Evolutionary conservation across 2,888 invertebrate genomes (phyloP).

Genomic region (Ischnura elegans): DNA sequence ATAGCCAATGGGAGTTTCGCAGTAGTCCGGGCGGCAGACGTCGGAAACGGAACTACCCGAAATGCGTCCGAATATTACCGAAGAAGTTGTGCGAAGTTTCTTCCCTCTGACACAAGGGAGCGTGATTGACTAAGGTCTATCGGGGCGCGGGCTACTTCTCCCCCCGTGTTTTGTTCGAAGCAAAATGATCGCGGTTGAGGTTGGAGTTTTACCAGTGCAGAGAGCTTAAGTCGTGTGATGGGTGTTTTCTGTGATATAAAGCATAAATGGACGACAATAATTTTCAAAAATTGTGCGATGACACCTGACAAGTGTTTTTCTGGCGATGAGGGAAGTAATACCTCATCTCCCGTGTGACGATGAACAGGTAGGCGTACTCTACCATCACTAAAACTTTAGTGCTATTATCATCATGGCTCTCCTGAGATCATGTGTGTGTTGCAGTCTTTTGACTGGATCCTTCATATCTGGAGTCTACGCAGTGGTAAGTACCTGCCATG

Average conservation of each 20-base stretch:
- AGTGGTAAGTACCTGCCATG: conserved; percentile 75
- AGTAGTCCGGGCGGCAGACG: conserved; percentile 66
- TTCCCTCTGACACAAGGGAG: conserved; percentile 56
- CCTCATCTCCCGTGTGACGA: conserved; percentile 44
- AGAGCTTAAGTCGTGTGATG: conserved; percentile 51
- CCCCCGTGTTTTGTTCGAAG: neutral
- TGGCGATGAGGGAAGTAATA: conserved; percentile 45
- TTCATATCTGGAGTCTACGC: conserved; percentile 79
- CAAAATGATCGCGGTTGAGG: conserved; percentile 45
- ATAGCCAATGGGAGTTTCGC: conserved; percentile 67
- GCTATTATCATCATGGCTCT: conserved; percentile 75
- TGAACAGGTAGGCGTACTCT: conserved; percentile 66
- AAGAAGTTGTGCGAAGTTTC: conserved; percentile 67
- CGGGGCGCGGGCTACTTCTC: conserved; percentile 49
- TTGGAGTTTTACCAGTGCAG: conserved; percentile 12
- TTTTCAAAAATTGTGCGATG: conserved; percentile 28
- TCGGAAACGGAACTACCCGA: conserved; percentile 65
- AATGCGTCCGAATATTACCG: conserved; percentile 61
- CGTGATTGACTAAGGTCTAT: conserved; percentile 49
- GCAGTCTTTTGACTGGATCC: conserved; percentile 78
- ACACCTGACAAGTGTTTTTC: conserved; percentile 45
- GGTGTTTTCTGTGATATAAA: conserved; percentile 30
- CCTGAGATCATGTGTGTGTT: conserved; percentile 78
- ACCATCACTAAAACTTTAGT: conserved; percentile 46
- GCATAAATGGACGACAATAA: conserved; percentile 1